phyloP scores from a whole-genome alignment of 2,797 vertebrate species.

The Acipenser transmontanus region DNA sequence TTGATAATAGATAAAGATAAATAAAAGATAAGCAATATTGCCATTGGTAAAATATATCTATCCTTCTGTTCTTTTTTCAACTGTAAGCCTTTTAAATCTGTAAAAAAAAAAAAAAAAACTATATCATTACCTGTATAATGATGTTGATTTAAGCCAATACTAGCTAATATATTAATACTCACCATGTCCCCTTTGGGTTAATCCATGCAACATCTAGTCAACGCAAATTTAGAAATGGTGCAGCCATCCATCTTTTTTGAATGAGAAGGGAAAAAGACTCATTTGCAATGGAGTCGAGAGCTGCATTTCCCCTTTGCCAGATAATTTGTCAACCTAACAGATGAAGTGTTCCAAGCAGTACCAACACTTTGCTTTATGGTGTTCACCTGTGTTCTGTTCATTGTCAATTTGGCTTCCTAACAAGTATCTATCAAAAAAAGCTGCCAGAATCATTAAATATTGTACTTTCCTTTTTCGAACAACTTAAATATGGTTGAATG shows the following conservation, averaged over 20 bases:
- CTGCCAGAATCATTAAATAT: background rate
- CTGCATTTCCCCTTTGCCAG: conserved; percentile 13
- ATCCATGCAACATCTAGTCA: conserved; percentile 19
- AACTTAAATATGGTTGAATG: too few relatives aligned
- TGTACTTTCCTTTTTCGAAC: too few relatives aligned
- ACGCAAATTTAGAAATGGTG: conserved; percentile 7
- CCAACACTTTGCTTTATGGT: conserved; percentile 7
- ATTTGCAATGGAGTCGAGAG: conserved; percentile 23
- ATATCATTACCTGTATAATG: conserved; percentile 28
- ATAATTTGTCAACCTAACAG: conserved; percentile 21
- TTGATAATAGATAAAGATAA: too few relatives aligned
- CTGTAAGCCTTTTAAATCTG: background rate
- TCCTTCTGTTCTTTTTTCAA: too few relatives aligned
- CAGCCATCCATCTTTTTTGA: conserved; percentile 11
- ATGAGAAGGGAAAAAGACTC: conserved; percentile 20
- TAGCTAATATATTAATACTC: conserved; percentile 25
- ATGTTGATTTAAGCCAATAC: conserved; percentile 21
- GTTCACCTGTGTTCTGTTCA: conserved; percentile 19
- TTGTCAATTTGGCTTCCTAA: conserved; percentile 1
- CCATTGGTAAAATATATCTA: too few relatives aligned
- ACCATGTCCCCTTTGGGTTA: conserved; percentile 19
- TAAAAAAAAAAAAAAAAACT: background rate
- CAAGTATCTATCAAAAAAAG: conserved; percentile 11
- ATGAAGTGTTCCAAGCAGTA: conserved; percentile 19
- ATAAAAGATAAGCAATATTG: too few relatives aligned